Evolutionary conservation across 2,113 vertebrate genomes (phyloP).

Genomic region (Otus sunia): DNA sequence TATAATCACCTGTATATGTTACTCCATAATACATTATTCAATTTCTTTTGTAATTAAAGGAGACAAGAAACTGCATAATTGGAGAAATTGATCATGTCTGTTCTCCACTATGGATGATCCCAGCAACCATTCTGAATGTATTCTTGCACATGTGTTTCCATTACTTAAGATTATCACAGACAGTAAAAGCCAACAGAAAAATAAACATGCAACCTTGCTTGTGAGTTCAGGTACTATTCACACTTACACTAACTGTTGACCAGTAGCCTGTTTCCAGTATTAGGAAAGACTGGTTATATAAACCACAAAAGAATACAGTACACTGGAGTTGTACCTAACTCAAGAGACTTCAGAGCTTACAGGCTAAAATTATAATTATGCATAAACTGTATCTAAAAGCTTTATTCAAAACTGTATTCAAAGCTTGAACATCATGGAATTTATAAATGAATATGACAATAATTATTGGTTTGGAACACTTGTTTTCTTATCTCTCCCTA

Average conservation of each 20-base stretch:
- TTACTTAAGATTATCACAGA: neutral
- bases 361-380: neutral
- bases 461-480: neutral
- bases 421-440: neutral
- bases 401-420: neutral
- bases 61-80: neutral
- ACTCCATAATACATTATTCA: neutral
- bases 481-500: neutral
- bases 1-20: neutral
- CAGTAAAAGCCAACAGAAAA: neutral
- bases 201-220: neutral
- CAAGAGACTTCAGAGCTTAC: neutral
- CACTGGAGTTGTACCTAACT: neutral
- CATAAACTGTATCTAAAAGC: neutral
- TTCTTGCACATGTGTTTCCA: neutral
- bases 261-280: neutral
- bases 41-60: neutral
- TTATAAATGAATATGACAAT: conserved; percentile 14
- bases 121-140: neutral
- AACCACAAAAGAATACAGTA: neutral
- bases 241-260: neutral
- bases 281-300: neutral
- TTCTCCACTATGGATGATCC: neutral
- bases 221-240: neutral
- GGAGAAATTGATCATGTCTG: neutral